Conservation (phyloP, 2,888 invertebrate genomes). For the Gerris lacustris region DNA sequence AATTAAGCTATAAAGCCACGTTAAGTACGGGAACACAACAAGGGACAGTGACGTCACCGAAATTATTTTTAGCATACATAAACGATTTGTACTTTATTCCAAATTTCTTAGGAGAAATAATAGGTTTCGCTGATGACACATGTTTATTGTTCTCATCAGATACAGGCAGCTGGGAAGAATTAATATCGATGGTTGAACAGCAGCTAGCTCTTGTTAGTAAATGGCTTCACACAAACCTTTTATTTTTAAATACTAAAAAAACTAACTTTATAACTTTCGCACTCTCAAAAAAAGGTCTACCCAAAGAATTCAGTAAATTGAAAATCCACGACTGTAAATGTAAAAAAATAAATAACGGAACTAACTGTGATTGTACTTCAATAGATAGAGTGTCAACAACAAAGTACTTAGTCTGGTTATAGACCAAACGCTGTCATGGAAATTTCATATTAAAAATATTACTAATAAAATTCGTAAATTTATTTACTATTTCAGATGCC, state of each 20-base stretch:
- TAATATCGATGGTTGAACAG: background rate
- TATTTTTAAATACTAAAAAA: background rate
- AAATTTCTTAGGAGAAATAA: constrained; percentile 1
- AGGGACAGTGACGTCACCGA: background rate
- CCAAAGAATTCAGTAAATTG: background rate
- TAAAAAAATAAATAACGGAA: too few relatives aligned
- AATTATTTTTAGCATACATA: background rate
- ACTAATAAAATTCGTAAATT: too few relatives aligned
- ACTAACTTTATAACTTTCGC: background rate
- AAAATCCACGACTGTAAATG: too few relatives aligned
- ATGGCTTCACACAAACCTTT: background rate
- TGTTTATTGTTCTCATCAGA: background rate
- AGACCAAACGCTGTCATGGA: too few relatives aligned
- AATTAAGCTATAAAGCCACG: background rate
- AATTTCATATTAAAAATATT: too few relatives aligned
- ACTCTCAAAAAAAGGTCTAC: background rate
- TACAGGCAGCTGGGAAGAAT: background rate
- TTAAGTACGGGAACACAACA: background rate
- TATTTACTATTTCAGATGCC: too few relatives aligned
- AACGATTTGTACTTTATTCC: background rate
- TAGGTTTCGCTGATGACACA: background rate
- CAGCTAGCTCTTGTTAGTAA: background rate
- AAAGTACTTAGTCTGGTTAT: too few relatives aligned
- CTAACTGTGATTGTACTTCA: too few relatives aligned
- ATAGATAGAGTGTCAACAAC: too few relatives aligned